Percentiles rank a stretch among this genome's conserved stretches.
These are phyloP conservation scores for Macrosiphum euphorbiae DNA, from an alignment of 2,888 invertebrate genomes.

Conservation along the genomic window DNA sequence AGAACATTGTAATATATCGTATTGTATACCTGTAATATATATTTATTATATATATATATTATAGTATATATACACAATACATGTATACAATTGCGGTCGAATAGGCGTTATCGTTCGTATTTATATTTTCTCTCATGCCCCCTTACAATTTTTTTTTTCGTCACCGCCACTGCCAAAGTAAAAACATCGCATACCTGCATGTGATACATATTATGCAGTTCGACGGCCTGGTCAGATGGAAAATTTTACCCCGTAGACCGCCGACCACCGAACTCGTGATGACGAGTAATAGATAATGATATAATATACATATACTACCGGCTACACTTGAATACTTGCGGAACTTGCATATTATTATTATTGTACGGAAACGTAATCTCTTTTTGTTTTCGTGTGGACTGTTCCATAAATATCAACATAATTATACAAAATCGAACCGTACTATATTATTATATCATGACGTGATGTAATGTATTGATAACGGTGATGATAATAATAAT, in stretches of 20 bases:
- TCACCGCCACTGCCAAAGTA: background rate
- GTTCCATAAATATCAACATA: conserved; percentile 26
- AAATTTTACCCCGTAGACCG: background rate
- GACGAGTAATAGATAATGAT: background rate
- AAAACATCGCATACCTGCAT: background rate
- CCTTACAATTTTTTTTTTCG: background rate
- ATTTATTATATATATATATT: background rate
- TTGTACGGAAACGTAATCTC: background rate
- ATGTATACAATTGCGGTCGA: background rate
- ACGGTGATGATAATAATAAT: background rate
- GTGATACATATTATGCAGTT: background rate
- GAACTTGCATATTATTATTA: background rate
- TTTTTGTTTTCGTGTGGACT: background rate
- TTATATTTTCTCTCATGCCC: background rate
- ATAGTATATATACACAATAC: background rate
- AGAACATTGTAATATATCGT: background rate
- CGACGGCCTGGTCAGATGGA: background rate
- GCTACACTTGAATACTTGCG: background rate
- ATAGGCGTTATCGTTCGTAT: background rate
- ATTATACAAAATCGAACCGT: background rate
- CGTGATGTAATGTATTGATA: background rate
- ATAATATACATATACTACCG: background rate
- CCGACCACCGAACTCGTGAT: background rate
- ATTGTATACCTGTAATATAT: background rate
- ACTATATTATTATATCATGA: background rate